Conservation (phyloP, 2,113 vertebrate species). For the Semicossyphus pulcher region DNA sequence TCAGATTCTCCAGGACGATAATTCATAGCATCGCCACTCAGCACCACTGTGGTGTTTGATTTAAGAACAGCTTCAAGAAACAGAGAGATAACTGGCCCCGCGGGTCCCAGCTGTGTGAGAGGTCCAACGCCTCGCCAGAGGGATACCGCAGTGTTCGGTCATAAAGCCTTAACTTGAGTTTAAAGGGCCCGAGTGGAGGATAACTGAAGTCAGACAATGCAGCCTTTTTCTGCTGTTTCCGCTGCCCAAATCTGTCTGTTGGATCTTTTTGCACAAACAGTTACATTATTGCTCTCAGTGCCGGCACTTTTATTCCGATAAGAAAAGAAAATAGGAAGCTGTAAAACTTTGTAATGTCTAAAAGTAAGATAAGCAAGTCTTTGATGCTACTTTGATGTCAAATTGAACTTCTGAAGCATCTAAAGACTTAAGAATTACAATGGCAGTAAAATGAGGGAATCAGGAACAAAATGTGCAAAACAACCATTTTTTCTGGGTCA, state of each 20-base stretch:
- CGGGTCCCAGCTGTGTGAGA: constrained; percentile 50
- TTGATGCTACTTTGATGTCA: too few species aligned
- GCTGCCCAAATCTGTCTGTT: constrained; percentile 6
- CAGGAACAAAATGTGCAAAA: too few species aligned
- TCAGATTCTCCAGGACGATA: constrained; percentile 92
- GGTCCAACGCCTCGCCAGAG: constrained; percentile 43
- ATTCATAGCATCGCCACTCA: constrained; percentile 82
- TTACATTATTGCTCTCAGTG: constrained; percentile 6
- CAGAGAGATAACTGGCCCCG: constrained; percentile 45
- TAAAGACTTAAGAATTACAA: too few species aligned
- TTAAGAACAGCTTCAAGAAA: constrained; percentile 52
- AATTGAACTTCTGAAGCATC: too few species aligned
- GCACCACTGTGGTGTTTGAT: constrained; percentile 48
- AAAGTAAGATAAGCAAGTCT: too few species aligned
- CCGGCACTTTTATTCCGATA: constrained; percentile 38
- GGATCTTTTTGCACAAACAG: constrained; percentile 40
- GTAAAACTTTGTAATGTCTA: too few species aligned
- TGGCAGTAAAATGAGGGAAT: too few species aligned
- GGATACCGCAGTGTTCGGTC: constrained; percentile 53
- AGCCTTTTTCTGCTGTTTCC: constrained; percentile 44
- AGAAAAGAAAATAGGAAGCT: too few species aligned
- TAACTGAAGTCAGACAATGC: constrained; percentile 47
- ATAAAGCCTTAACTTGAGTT: constrained; percentile 40
- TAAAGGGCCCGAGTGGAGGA: constrained; percentile 58
- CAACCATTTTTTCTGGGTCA: too few species aligned